Conservation (phyloP, 2,888 invertebrate genomes). For the Embidobia sp. region DNA sequence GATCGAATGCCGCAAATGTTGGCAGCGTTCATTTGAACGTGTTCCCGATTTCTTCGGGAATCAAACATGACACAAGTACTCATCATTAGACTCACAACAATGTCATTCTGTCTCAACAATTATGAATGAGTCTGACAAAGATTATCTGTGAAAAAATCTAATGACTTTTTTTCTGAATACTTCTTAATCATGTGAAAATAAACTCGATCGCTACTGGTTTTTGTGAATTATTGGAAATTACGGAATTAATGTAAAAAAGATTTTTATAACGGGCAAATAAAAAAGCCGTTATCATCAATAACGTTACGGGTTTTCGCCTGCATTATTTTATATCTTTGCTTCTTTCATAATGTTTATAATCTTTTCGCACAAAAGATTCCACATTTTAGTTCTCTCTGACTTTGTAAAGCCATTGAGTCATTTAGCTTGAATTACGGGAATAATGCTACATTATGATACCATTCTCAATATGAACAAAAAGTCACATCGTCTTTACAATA, state of each 20-base stretch:
- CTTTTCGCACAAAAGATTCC: no score
- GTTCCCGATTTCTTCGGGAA: constrained; percentile 40
- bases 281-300: no score
- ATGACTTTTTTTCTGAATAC: constrained; percentile 10
- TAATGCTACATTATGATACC: no score
- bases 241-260: constrained; percentile 34
- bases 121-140: constrained; percentile 31
- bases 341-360: no score
- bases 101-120: constrained; percentile 15
- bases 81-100: constrained; percentile 37
- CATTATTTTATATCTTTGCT: no score
- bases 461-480: no score
- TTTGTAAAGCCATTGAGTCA: no score
- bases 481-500: no score
- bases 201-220: constrained; percentile 27
- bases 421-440: no score
- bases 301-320: no score
- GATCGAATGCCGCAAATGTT: constrained; percentile 35
- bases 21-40: no score
- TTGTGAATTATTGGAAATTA: constrained; percentile 29
- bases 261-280: constrained; percentile 20
- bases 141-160: constrained; percentile 8
- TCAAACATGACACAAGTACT: constrained; percentile 26
- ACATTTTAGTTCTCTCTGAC: no score
- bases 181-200: constrained; percentile 38